These are phyloP conservation scores for Diachrysia chrysitis DNA, from an alignment of 2,888 invertebrate genomes.

Conservation along the genomic window DNA sequence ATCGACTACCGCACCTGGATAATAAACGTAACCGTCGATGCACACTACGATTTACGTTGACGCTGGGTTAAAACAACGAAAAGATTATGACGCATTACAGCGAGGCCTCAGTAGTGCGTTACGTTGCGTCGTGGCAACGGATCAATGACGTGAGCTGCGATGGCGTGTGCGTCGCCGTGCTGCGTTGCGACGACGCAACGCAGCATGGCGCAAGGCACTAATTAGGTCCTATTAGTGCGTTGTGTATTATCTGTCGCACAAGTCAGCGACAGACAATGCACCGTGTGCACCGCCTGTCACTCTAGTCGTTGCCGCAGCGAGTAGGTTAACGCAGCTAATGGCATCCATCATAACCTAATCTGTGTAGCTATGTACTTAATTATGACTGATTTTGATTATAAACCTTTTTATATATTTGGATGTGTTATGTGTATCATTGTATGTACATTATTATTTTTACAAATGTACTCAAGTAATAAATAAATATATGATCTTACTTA, in stretches of 20 bases:
- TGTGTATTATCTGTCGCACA: too few species aligned
- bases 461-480: background rate
- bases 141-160: too few species aligned
- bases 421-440: constrained; percentile 34
- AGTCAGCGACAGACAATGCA: too few species aligned
- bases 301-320: background rate
- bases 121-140: too few species aligned
- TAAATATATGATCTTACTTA: background rate
- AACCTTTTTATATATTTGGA: constrained; percentile 46
- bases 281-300: background rate
- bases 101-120: too few species aligned
- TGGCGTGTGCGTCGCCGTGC: too few species aligned
- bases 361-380: constrained; percentile 56
- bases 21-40: background rate
- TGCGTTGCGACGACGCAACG: too few species aligned
- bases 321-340: background rate
- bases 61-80: too few species aligned
- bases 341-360: constrained; percentile 32
- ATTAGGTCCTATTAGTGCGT: too few species aligned
- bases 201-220: too few species aligned
- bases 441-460: background rate
- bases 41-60: too few species aligned
- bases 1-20: background rate
- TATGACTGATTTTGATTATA: constrained; percentile 63
- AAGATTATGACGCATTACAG: too few species aligned